phyloP scores from a whole-genome alignment of 2,797 vertebrate species.

The Tapirus indicus region DNA sequence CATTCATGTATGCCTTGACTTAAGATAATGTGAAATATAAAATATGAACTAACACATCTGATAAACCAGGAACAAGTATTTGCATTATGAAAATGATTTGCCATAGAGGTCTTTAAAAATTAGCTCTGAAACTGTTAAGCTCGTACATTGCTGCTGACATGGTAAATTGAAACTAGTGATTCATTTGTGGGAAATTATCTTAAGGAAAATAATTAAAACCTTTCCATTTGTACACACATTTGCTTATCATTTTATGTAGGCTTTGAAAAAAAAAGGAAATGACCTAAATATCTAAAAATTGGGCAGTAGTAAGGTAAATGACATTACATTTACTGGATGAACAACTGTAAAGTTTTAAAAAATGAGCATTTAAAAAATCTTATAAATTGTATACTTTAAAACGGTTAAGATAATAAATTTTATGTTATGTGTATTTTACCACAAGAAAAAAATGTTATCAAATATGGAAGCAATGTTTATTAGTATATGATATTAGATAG shows the following conservation, averaged over 20 bases:
- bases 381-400: not conserved
- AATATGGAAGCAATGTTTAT: not conserved
- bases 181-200: conserved; percentile 12
- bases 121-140: not conserved
- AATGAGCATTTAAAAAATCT: not conserved
- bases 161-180: not conserved
- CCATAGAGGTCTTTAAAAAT: conserved; percentile 2
- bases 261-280: not conserved
- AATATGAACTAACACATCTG: not conserved
- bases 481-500: not conserved
- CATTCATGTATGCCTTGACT: not conserved
- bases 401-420: not conserved
- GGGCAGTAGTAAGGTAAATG: not conserved
- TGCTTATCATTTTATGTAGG: not conserved
- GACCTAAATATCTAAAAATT: not conserved
- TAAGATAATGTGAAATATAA: not conserved
- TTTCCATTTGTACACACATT: not conserved
- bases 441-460: conserved; percentile 24
- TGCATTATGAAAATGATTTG: conserved; percentile 14
- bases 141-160: not conserved
- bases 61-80: not conserved
- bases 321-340: not conserved
- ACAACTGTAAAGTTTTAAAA: not conserved
- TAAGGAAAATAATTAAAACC: not conserved
- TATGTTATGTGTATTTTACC: not conserved